Conservation (phyloP, 30 jellyfish, hydroid and myxozoan genomes). For the Aurelia aurita complex sp. Pacific region DNA sequence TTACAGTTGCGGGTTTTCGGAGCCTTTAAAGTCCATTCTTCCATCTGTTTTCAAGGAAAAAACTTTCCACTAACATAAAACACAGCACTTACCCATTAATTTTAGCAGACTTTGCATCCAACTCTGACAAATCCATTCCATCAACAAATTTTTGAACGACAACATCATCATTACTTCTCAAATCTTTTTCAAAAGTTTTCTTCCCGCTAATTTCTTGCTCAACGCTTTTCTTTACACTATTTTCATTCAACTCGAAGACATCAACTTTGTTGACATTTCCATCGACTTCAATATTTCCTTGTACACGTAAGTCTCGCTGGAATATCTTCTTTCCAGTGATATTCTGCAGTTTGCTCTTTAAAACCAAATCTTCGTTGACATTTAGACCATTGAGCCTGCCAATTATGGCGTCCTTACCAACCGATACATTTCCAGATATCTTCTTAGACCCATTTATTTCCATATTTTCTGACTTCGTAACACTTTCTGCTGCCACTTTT, state of each 20-base stretch:
- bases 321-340: slow-evolving; percentile 43
- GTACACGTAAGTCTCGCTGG: neutral
- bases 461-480: slow-evolving; percentile 22
- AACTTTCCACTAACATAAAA: neutral
- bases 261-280: slow-evolving; percentile 40
- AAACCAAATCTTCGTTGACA: slow-evolving; percentile 55
- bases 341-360: slow-evolving; percentile 16
- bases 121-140: slow-evolving; percentile 67
- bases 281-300: slow-evolving; percentile 28
- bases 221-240: slow-evolving; percentile 43
- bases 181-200: slow-evolving; percentile 8
- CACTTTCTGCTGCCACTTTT: slow-evolving; percentile 20
- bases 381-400: slow-evolving; percentile 33
- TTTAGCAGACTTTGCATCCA: slow-evolving; percentile 28
- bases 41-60: neutral
- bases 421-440: slow-evolving; percentile 28
- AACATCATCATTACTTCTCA: slow-evolving; percentile 34
- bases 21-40: too few species aligned
- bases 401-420: neutral
- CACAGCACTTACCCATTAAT: slow-evolving; percentile 6
- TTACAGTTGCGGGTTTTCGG: too few species aligned
- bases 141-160: slow-evolving; percentile 32
- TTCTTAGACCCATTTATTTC: slow-evolving; percentile 17
- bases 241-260: slow-evolving; percentile 22
- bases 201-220: slow-evolving; percentile 56